These are phyloP conservation scores for Lithodes maja DNA, from an alignment of 2,888 invertebrate species.

Conservation along the genomic window DNA sequence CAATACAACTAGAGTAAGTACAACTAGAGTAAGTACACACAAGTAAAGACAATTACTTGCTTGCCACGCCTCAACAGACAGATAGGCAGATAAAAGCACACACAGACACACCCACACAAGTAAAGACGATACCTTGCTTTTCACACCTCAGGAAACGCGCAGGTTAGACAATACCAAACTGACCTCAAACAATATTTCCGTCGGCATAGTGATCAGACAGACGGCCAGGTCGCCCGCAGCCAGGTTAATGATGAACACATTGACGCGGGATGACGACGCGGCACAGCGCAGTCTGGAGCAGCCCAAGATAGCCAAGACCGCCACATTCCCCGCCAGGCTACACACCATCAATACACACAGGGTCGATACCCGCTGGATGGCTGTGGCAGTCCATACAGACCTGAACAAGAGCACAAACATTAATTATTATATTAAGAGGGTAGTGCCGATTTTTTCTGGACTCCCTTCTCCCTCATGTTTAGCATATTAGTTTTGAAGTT, in stretches of 20 bases:
- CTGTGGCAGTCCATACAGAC: constrained; percentile 74
- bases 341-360: constrained; percentile 74
- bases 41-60: too few relatives aligned
- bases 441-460: too few relatives aligned
- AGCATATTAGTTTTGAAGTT: too few relatives aligned
- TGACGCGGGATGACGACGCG: constrained; percentile 74
- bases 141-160: background rate
- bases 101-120: too few relatives aligned
- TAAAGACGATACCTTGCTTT: too few relatives aligned
- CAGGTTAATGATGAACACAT: constrained; percentile 76
- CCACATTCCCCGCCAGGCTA: constrained; percentile 74
- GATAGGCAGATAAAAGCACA: too few relatives aligned
- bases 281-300: constrained; percentile 74
- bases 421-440: too few relatives aligned
- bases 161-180: constrained; percentile 8
- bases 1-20: too few relatives aligned
- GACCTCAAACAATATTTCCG: constrained; percentile 75
- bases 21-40: too few relatives aligned
- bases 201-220: constrained; percentile 75
- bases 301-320: constrained; percentile 74
- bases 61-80: too few relatives aligned
- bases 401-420: too few relatives aligned
- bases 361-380: constrained; percentile 75
- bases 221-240: constrained; percentile 76
- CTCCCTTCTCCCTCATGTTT: too few relatives aligned